These are phyloP conservation scores for Cephus spinipes DNA, from an alignment of 2,888 invertebrate species.

Conservation along the genomic window DNA sequence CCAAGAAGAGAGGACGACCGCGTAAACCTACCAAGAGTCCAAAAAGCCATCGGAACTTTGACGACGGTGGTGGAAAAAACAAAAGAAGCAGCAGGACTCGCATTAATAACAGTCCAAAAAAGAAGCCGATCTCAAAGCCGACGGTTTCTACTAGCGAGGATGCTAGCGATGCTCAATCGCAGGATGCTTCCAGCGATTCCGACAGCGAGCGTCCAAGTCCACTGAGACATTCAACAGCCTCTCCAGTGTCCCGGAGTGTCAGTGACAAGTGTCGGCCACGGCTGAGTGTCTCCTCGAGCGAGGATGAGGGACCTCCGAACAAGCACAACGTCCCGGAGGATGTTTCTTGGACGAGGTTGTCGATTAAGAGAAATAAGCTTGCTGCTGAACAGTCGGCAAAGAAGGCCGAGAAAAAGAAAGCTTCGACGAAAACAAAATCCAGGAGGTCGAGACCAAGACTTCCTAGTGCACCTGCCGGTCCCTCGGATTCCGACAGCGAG, in stretches of 20 bases:
- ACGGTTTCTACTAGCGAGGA: slow-evolving; percentile 64
- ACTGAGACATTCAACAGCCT: slow-evolving; percentile 21
- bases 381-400: slow-evolving; percentile 55
- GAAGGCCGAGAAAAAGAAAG: slow-evolving; percentile 57
- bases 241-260: slow-evolving; percentile 28
- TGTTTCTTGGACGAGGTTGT: slow-evolving; percentile 47
- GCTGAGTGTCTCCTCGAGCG: slow-evolving; percentile 53
- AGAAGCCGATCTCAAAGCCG: slow-evolving; percentile 65
- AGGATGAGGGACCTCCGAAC: slow-evolving; percentile 44
- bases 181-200: slow-evolving; percentile 59
- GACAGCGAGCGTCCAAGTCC: slow-evolving; percentile 50
- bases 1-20: slow-evolving; percentile 68
- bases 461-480: slow-evolving; percentile 47
- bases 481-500: slow-evolving; percentile 60
- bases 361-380: slow-evolving; percentile 53
- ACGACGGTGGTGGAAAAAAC: slow-evolving; percentile 39
- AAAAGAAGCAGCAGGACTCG: slow-evolving; percentile 28
- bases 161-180: slow-evolving; percentile 55
- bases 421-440: slow-evolving; percentile 62
- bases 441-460: slow-evolving; percentile 56
- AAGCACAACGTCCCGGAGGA: slow-evolving; percentile 51
- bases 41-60: slow-evolving; percentile 45
- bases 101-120: slow-evolving; percentile 48
- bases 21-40: slow-evolving; percentile 66
- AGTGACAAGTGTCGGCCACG: slow-evolving; percentile 41